Percentiles rank a stretch among this genome's conserved stretches.
Conservation (phyloP, 2,113 vertebrate species). For the Cynoglossus semilaevis region DNA sequence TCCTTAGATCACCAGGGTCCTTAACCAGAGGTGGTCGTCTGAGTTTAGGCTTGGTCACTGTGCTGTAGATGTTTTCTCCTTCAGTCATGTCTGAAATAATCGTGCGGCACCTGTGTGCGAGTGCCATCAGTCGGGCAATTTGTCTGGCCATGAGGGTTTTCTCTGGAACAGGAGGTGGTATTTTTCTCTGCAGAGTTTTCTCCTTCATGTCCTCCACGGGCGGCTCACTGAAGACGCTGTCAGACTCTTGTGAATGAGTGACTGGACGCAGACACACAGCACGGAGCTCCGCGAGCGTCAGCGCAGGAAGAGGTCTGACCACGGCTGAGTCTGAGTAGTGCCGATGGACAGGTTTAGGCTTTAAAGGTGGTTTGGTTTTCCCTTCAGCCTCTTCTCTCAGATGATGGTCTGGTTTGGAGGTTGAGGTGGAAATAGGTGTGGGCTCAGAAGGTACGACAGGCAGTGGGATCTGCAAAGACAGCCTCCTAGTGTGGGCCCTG, state of each 20-base stretch:
- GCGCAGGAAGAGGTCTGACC: not conserved
- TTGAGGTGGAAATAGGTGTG: not conserved
- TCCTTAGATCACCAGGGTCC: not conserved
- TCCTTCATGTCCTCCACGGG: not conserved
- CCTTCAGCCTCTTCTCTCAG: not conserved
- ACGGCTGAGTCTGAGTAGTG: slow-evolving; percentile 53
- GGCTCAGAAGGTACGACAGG: slow-evolving; percentile 20
- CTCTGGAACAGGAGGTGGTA: slow-evolving; percentile 40
- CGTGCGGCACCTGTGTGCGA: not conserved
- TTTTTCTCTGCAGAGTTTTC: not conserved
- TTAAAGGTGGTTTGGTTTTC: not conserved
- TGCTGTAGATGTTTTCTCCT: slow-evolving; percentile 2
- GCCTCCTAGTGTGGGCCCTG: slow-evolving; percentile 10
- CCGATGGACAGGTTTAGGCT: slow-evolving; percentile 22
- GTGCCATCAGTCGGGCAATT: slow-evolving; percentile 32
- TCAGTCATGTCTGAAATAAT: not conserved
- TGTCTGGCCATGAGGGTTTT: slow-evolving; percentile 44
- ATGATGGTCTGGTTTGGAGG: not conserved
- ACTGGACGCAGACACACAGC: not conserved
- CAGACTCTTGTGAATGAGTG: slow-evolving; percentile 1
- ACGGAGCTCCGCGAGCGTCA: slow-evolving; percentile 19
- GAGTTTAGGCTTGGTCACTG: not conserved
- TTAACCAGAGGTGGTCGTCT: not conserved
- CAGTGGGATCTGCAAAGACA: slow-evolving; percentile 61
- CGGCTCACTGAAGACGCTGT: slow-evolving; percentile 20